These are phyloP conservation scores for Bubo blakistoni DNA, from an alignment of 2,113 vertebrate species.

Conservation along the genomic window DNA sequence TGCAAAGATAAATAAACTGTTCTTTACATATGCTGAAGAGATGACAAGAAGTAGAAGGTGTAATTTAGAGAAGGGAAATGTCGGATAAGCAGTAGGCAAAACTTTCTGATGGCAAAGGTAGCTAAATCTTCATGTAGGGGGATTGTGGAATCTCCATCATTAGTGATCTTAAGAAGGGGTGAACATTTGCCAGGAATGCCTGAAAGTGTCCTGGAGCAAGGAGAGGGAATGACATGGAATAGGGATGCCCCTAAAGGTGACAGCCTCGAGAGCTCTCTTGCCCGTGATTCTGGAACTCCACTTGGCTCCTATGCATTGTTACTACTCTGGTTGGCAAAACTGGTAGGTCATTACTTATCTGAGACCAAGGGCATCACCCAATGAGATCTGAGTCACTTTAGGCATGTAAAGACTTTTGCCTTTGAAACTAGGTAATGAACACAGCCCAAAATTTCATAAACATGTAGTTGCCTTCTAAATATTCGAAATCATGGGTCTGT, in stretches of 20 bases:
- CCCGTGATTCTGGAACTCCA: not conserved
- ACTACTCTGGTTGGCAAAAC: not conserved
- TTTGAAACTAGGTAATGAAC: not conserved
- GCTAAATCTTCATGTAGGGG: not conserved
- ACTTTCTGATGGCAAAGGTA: not conserved
- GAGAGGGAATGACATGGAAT: not conserved
- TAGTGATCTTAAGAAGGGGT: not conserved
- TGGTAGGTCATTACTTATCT: not conserved
- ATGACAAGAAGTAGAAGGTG: not conserved
- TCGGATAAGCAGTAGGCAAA: not conserved
- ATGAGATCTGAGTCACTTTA: not conserved
- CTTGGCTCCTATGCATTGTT: not conserved
- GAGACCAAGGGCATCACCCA: not conserved
- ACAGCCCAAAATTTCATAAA: not conserved
- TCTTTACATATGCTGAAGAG: not conserved
- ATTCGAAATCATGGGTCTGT: not conserved
- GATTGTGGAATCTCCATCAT: not conserved
- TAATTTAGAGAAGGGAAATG: not conserved
- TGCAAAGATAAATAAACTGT: not conserved
- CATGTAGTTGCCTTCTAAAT: not conserved
- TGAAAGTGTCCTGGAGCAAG: not conserved
- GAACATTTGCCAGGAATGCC: not conserved
- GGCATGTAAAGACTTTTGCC: not conserved
- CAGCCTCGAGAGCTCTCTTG: not conserved
- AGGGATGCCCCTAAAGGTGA: not conserved